Evolutionary conservation across 2,888 invertebrate species (phyloP).

Genomic region (Steinernema hermaphroditum): DNA sequence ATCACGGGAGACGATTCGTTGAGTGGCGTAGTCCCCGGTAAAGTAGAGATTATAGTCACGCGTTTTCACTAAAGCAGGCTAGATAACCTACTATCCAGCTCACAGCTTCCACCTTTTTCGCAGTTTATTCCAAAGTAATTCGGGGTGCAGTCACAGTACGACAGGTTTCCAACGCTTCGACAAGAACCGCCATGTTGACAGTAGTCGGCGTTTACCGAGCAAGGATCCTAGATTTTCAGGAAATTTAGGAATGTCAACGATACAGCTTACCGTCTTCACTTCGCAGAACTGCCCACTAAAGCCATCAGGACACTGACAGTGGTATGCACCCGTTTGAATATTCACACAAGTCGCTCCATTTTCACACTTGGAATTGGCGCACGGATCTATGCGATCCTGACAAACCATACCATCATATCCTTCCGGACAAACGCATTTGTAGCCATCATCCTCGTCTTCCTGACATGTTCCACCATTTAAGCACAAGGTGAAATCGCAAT

Average conservation of each 20-base stretch:
- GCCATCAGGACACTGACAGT: constrained; percentile 11
- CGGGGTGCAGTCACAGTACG: neutral
- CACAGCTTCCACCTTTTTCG: constrained; percentile 14
- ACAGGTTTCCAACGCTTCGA: constrained; percentile 8
- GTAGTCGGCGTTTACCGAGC: neutral
- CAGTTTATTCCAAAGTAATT: neutral
- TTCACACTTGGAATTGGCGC: neutral
- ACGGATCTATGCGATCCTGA: neutral
- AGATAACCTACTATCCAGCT: too few relatives aligned
- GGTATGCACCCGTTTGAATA: neutral
- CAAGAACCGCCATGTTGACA: constrained; percentile 10
- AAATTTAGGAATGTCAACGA: neutral
- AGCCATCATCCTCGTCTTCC: neutral
- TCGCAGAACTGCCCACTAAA: neutral
- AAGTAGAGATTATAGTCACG: constrained; percentile 39
- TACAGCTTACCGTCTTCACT: neutral
- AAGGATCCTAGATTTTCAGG: neutral
- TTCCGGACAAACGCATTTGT: neutral
- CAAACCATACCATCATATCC: constrained; percentile 2
- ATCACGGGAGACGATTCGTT: constrained; percentile 33
- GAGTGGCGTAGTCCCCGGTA: constrained; percentile 20
- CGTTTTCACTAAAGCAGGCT: constrained; percentile 36
- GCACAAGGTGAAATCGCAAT: constrained; percentile 18
- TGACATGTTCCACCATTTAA: neutral
- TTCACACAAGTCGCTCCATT: constrained; percentile 8